Conservation (phyloP, 2,113 vertebrate genomes). For the Heteronetta atricapilla region DNA sequence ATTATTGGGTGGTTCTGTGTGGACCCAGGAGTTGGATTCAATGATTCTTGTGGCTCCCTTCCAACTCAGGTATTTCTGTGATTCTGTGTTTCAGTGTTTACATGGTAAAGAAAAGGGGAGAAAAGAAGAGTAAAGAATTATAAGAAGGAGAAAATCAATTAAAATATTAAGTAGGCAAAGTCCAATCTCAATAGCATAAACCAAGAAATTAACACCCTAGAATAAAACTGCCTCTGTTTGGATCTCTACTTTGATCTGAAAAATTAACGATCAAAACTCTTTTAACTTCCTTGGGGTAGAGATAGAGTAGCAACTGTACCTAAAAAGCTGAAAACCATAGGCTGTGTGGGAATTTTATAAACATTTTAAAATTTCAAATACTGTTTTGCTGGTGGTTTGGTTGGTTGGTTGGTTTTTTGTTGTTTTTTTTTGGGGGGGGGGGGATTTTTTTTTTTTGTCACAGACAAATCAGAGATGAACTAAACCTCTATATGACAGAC, state of each 20-base stretch:
- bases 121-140: background rate
- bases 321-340: background rate
- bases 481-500: background rate
- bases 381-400: background rate
- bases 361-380: background rate
- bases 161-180: background rate
- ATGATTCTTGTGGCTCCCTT: background rate
- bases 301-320: background rate
- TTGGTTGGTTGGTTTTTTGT: too few relatives aligned
- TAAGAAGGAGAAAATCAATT: background rate
- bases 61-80: background rate
- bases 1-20: background rate
- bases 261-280: background rate
- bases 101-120: background rate
- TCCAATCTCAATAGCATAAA: background rate
- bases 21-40: background rate
- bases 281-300: background rate
- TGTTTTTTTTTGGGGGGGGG: too few relatives aligned
- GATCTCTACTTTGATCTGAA: background rate
- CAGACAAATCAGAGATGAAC: background rate
- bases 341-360: too few relatives aligned
- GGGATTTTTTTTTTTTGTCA: background rate
- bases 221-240: background rate
- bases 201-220: background rate
- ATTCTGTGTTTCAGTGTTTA: background rate